A percentile compares a stretch with the other conserved stretches of the same genome.
phyloP scores from a whole-genome alignment of 2,113 vertebrate species.

The Halichoeres trimaculatus region DNA sequence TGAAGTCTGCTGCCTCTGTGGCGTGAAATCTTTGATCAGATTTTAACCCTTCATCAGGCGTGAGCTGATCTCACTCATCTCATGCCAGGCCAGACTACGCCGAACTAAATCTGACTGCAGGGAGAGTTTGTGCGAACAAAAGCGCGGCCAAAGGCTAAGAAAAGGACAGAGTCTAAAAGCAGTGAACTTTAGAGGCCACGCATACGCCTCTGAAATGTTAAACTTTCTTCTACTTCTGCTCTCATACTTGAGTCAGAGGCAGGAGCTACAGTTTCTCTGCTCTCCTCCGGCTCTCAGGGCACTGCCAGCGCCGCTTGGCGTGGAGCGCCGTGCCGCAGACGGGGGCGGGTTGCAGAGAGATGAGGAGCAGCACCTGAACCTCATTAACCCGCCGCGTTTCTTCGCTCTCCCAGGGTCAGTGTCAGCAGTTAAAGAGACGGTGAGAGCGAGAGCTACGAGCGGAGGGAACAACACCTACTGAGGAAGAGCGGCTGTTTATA shows the following conservation, averaged over 20 bases:
- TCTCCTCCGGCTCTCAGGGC: neutral
- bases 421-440: slow-evolving; percentile 34
- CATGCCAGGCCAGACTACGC: neutral
- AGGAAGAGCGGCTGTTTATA: slow-evolving; percentile 26
- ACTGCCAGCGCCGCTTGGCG: slow-evolving; percentile 24
- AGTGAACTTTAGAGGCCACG: neutral
- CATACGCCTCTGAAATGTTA: neutral
- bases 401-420: slow-evolving; percentile 35
- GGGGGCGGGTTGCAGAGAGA: slow-evolving; percentile 16
- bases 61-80: neutral
- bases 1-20: neutral
- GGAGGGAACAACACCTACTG: slow-evolving; percentile 17
- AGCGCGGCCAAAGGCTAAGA: slow-evolving; percentile 10
- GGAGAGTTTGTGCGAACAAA: neutral
- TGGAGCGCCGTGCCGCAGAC: neutral
- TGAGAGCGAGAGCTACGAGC: slow-evolving; percentile 19
- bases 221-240: slow-evolving; percentile 3
- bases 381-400: slow-evolving; percentile 48
- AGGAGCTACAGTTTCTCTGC: neutral
- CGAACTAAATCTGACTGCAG: slow-evolving; percentile 19
- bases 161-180: slow-evolving; percentile 16
- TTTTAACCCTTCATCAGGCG: neutral
- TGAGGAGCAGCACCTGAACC: slow-evolving; percentile 44
- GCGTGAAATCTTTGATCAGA: neutral
- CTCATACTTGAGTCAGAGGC: neutral